Percentiles rank a stretch among this genome's conserved stretches.
Evolutionary conservation across 2,888 invertebrate genomes (phyloP).

Genomic region (Notodonta dromedarius): DNA sequence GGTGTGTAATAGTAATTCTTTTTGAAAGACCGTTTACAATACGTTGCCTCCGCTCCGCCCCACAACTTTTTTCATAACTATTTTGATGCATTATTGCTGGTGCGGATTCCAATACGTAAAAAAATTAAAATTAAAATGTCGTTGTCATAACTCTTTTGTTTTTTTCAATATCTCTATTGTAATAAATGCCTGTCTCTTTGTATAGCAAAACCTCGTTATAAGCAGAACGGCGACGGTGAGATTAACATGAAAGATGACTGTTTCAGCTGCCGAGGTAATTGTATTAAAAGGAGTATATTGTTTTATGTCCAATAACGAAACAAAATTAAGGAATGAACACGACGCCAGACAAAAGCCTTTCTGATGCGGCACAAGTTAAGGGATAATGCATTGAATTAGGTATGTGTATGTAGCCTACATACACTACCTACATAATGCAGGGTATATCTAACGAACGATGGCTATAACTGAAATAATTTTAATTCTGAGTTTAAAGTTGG

Average conservation of each 20-base stretch:
- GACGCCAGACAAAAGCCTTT: constrained; percentile 36
- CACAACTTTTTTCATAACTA: too few relatives aligned
- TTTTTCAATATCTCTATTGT: neutral
- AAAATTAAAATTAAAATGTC: too few relatives aligned
- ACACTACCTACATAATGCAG: too few relatives aligned
- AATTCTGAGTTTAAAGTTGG: too few relatives aligned
- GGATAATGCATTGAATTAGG: neutral
- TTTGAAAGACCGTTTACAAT: too few relatives aligned
- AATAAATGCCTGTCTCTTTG: neutral
- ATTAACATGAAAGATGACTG: constrained; percentile 20
- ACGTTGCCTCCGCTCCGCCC: too few relatives aligned
- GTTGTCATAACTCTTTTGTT: neutral
- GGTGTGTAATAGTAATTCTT: too few relatives aligned
- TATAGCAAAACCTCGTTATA: constrained; percentile 12
- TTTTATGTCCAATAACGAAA: constrained; percentile 44
- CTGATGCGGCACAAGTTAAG: constrained; percentile 19
- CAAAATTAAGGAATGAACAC: constrained; percentile 42
- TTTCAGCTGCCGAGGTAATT: constrained; percentile 33
- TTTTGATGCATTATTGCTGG: too few relatives aligned
- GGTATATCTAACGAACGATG: too few relatives aligned
- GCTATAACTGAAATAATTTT: too few relatives aligned
- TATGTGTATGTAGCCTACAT: too few relatives aligned
- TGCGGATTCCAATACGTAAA: too few relatives aligned
- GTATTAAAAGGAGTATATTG: constrained; percentile 42
- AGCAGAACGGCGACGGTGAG: constrained; percentile 12